These are phyloP conservation scores for Lutraria lutraria DNA, from an alignment of 2,888 invertebrate species.

Conservation along the genomic window DNA sequence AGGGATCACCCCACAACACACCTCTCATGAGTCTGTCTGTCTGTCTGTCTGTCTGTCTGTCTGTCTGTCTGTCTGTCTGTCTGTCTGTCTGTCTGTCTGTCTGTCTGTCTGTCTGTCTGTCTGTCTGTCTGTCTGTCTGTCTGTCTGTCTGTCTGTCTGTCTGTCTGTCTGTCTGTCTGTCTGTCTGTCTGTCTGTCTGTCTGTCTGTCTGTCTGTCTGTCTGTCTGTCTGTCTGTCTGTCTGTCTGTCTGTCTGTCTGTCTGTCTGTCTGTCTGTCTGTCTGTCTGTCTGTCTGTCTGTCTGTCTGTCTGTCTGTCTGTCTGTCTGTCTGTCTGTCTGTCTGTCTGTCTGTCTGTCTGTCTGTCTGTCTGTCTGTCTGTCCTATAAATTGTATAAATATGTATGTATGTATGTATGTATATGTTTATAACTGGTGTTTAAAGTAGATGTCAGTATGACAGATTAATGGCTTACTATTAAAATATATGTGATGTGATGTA, in stretches of 20 bases:
- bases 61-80: conserved; percentile 20
- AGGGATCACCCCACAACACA: no score
- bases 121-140: conserved; percentile 20
- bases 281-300: conserved; percentile 15
- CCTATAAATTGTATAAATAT: not conserved
- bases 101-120: conserved; percentile 20
- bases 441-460: no score
- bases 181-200: conserved; percentile 20
- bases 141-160: conserved; percentile 20
- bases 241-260: conserved; percentile 20
- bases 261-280: conserved; percentile 20
- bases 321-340: conserved; percentile 20
- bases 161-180: conserved; percentile 20
- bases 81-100: conserved; percentile 20
- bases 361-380: conserved; percentile 20
- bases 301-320: conserved; percentile 20
- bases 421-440: no score
- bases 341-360: conserved; percentile 20
- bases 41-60: conserved; percentile 20
- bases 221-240: conserved; percentile 20
- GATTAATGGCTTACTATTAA: no score
- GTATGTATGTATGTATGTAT: no score
- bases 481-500: no score
- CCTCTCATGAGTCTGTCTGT: conserved; percentile 14
- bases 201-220: conserved; percentile 20